phyloP scores from a whole-genome alignment of 2,888 invertebrate genomes.

The Lochmaea capreae region DNA sequence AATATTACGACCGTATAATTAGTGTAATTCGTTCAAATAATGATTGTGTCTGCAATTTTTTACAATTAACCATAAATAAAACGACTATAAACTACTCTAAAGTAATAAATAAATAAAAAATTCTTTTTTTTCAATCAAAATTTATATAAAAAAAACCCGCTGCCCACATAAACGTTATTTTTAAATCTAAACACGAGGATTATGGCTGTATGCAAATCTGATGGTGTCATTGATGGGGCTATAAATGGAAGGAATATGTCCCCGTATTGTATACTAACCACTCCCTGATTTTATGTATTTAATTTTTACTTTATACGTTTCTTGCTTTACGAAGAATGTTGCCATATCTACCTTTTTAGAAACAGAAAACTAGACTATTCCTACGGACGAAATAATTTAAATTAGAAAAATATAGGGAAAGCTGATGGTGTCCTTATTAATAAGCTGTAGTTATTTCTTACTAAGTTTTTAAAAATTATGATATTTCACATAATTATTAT shows the following conservation, averaged over 20 bases:
- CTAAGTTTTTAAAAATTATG: too few species aligned
- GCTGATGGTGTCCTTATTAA: too few species aligned
- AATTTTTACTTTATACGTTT: background rate
- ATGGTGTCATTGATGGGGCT: slow-evolving; percentile 14
- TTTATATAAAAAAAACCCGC: background rate
- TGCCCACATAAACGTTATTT: background rate
- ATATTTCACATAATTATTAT: too few species aligned
- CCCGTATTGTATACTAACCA: background rate
- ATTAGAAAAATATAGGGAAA: too few species aligned
- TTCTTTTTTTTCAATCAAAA: background rate
- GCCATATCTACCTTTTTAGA: background rate
- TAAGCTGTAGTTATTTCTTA: too few species aligned
- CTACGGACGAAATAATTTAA: too few species aligned
- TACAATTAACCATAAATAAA: background rate
- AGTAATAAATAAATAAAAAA: background rate
- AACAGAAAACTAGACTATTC: too few species aligned
- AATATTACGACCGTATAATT: background rate
- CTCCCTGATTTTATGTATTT: slow-evolving; percentile 10
- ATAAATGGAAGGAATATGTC: slow-evolving; percentile 17
- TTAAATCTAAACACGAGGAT: background rate
- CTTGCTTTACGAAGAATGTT: background rate
- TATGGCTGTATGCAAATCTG: slow-evolving; percentile 12
- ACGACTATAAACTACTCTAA: background rate
- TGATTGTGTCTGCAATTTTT: background rate
- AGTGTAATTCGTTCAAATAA: background rate